Base-by-base conservation (phyloP, 2,888 invertebrate genomes). In the Dione juno region DNA sequence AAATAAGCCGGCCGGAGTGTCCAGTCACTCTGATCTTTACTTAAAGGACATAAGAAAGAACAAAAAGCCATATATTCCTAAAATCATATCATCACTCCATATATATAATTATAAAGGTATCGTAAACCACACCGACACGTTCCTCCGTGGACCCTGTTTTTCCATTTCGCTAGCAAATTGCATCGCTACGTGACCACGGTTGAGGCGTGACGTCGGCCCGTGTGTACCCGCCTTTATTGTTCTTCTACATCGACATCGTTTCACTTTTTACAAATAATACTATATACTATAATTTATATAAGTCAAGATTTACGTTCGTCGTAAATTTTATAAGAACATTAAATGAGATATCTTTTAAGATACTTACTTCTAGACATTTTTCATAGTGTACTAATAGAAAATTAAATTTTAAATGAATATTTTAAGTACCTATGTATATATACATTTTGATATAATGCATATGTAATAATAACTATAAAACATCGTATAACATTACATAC, bases 121-220 rank as follows among this genome's bases (percentile, higher is more conserved):
- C 70, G 68, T 70, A 70, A 74, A 67, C 72, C 68, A 74, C 68
- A 70, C 66, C 45, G 66, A 66, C 76, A 75, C 74, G 74, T 77
- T 65, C 45, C 61, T 61, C 61, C 11, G 43, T 71, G 66, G 76
- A 71, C 72, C 72, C 69, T 59, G 74, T 75, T 75, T 77, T 77
- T 77, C 77, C 77, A 78, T 78, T 78, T 75, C 73, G 70, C 68
- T 67, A 72, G 75, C 75, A 75, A 77, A 77, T 78, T 77, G 72
- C 74, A 72, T 63, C 52, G 35, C 68, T 75, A 74, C 77, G 77
- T 76, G 76, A 75, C 75, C 74, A 65, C 58, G 41, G 63, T 19
- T 53, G 57, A 64, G 59, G 67, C 70, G 70, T 73, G 74, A 68
- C 68, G 71, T 63, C 63, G 66, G 66, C 58, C 52, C 73, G 71